Percentiles rank a stretch among this genome's conserved stretches.
Evolutionary conservation across 37 sponge, comb jelly and placozoan genomes (phyloP).

Genomic region (Petrosia ficiformis): DNA sequence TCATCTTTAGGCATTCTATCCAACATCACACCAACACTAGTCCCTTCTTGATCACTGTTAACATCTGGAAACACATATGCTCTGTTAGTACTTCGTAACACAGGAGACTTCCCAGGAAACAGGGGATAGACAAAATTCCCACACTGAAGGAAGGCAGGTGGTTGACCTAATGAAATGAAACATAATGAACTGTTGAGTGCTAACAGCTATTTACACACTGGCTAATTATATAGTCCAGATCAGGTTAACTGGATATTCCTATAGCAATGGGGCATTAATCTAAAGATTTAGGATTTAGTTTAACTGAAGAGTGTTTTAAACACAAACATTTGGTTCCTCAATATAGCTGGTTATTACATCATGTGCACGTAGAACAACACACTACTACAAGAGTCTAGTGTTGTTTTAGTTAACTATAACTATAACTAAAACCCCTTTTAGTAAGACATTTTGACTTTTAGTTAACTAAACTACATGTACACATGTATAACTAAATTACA

Average conservation of each 20-base stretch:
- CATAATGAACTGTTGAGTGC: not conserved
- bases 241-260: not conserved
- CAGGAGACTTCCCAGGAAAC: conserved; percentile 59
- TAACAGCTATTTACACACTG: not conserved
- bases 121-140: conserved; percentile 73
- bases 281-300: too few species aligned
- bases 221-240: not conserved
- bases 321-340: too few species aligned
- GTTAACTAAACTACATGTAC: too few species aligned
- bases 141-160: conserved; percentile 80
- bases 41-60: conserved; percentile 30
- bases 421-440: too few species aligned
- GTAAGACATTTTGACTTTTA: too few species aligned
- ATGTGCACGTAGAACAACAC: too few species aligned
- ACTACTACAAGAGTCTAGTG: too few species aligned
- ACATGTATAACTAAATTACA: too few species aligned
- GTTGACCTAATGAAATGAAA: conserved; percentile 34
- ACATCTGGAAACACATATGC: conserved; percentile 74
- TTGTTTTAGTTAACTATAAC: too few species aligned
- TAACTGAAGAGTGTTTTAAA: too few species aligned
- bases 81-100: conserved; percentile 35
- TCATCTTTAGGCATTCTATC: not conserved
- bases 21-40: not conserved
- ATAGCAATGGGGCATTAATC: not conserved
- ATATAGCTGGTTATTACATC: too few species aligned